phyloP scores from a whole-genome alignment of 2,888 invertebrate species.

The Calliopum simillimum region DNA sequence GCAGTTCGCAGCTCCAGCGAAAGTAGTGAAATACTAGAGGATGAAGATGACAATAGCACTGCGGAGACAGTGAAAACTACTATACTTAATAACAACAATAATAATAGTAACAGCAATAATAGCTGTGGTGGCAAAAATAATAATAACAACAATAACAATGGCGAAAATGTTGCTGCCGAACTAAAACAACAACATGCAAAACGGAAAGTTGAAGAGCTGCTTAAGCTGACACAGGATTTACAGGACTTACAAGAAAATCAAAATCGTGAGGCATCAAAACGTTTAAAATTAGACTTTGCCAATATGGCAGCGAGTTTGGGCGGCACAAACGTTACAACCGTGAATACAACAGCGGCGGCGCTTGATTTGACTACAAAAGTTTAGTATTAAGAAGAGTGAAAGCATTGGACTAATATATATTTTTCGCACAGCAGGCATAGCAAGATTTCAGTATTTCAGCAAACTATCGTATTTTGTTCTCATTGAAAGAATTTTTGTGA shows the following conservation, averaged over 20 bases:
- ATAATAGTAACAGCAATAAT: constrained; percentile 44
- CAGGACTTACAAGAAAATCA: no score
- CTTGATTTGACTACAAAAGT: constrained; percentile 76
- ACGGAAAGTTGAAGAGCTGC: constrained; percentile 17
- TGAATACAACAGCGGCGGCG: constrained; percentile 53
- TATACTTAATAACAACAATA: constrained; percentile 41
- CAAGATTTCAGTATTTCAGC: no score
- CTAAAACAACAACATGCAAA: constrained; percentile 7
- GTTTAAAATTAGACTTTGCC: constrained; percentile 43
- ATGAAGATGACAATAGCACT: constrained; percentile 41
- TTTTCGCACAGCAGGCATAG: no score
- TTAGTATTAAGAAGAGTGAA: constrained; percentile 53
- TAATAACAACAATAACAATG: constrained; percentile 47
- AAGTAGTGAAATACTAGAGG: constrained; percentile 33
- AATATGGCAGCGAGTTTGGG: constrained; percentile 25
- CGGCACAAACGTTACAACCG: constrained; percentile 32
- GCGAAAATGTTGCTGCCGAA: not conserved
- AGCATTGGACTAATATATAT: no score
- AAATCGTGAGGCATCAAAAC: constrained; percentile 41
- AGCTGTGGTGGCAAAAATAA: constrained; percentile 37
- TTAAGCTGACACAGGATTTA: not conserved
- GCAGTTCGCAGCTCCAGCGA: not conserved
- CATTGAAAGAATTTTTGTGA: no score
- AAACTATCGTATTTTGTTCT: no score
- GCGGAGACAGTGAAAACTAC: constrained; percentile 46